A percentile compares a stretch with the other conserved stretches of the same genome.
phyloP scores from a whole-genome alignment of 2,797 vertebrate genomes.

The Chaetophractus vellerosus region DNA sequence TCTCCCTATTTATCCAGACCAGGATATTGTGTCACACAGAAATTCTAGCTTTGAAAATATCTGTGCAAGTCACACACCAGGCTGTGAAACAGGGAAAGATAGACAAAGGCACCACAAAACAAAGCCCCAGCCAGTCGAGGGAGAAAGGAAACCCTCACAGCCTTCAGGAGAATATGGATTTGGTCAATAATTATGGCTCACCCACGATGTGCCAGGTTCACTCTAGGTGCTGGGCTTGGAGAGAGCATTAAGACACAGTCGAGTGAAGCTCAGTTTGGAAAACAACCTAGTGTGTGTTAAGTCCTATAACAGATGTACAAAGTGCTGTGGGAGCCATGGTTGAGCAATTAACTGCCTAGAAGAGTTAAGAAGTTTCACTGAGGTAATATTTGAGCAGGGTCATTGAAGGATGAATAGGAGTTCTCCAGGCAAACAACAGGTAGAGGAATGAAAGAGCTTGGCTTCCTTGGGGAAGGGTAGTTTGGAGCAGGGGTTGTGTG shows the following conservation, averaged over 20 bases:
- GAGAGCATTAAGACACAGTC: not conserved
- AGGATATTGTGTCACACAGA: not conserved
- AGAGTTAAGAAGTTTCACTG: not conserved
- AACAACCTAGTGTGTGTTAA: not conserved
- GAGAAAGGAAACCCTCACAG: not conserved
- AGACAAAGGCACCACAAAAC: not conserved
- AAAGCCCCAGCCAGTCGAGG: not conserved
- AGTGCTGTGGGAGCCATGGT: not conserved
- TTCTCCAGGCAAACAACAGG: not conserved
- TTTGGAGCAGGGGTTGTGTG: not conserved
- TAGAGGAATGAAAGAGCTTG: not conserved
- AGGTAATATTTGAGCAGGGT: not conserved
- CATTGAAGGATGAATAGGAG: not conserved
- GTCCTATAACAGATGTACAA: not conserved
- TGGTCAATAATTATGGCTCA: not conserved
- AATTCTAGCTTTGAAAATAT: not conserved
- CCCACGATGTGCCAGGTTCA: not conserved
- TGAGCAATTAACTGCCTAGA: not conserved
- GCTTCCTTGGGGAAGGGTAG: not conserved
- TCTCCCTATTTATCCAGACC: not conserved
- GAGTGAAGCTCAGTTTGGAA: constrained; percentile 6
- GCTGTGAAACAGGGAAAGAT: not conserved
- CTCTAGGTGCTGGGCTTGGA: not conserved
- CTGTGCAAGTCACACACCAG: not conserved
- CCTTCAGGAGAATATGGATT: not conserved